Evolutionary conservation across 1,140 invertebrate genomes (phyloP).

Genomic region (Teleogryllus occipitalis): DNA sequence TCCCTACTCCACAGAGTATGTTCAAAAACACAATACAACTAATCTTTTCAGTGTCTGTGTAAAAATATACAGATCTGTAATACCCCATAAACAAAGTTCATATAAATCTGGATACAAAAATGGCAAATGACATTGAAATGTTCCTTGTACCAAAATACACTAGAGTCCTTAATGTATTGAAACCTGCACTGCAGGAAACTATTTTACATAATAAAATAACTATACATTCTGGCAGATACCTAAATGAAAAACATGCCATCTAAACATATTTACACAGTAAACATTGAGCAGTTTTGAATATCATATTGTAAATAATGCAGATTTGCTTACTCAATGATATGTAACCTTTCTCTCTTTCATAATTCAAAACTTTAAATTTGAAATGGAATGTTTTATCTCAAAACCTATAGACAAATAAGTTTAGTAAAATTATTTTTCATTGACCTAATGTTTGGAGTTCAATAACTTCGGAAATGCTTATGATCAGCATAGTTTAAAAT

Average conservation of each 20-base stretch:
- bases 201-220: not conserved
- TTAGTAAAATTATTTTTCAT: too few relatives aligned
- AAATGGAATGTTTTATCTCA: too few relatives aligned
- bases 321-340: not conserved
- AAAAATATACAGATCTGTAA: not conserved
- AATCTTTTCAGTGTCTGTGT: not conserved
- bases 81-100: not conserved
- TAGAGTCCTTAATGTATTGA: not conserved
- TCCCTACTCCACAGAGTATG: not conserved
- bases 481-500: too few relatives aligned
- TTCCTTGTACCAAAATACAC: not conserved
- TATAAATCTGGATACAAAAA: not conserved
- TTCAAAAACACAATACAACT: not conserved
- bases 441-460: too few relatives aligned
- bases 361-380: too few relatives aligned
- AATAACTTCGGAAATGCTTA: too few relatives aligned
- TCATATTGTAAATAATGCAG: not conserved
- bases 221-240: not conserved
- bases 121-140: not conserved
- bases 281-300: not conserved
- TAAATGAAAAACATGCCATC: not conserved
- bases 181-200: not conserved
- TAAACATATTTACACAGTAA: not conserved
- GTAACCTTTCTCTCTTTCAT: not conserved
- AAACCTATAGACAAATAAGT: too few relatives aligned